Evolutionary conservation across 1,140 invertebrate species (phyloP).

Genomic region (Panulirus ornatus): DNA sequence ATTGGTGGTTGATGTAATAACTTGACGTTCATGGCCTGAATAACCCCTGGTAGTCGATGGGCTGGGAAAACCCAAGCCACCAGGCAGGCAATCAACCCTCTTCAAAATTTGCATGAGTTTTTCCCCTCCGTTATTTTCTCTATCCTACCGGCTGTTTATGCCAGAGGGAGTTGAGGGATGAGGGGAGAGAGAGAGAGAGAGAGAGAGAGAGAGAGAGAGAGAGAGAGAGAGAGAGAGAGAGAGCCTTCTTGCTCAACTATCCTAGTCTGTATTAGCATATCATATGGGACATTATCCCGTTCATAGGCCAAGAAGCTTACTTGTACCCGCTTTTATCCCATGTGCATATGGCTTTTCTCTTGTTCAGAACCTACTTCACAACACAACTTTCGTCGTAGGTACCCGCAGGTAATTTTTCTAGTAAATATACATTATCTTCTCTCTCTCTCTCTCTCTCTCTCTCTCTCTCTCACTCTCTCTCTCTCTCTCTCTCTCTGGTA

Average conservation of each 20-base stretch:
- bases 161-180: background rate
- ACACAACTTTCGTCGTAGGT: background rate
- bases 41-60: no score
- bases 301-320: no score
- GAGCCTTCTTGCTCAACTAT: background rate
- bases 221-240: slow-evolving; percentile 6
- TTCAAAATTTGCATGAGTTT: no score
- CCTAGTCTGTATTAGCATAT: background rate
- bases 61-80: no score
- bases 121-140: background rate
- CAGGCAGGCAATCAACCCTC: no score
- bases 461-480: background rate
- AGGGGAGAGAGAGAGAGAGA: background rate
- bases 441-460: background rate
- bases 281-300: no score
- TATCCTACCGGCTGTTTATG: background rate
- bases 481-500: background rate
- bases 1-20: no score
- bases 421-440: background rate
- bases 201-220: slow-evolving; percentile 7
- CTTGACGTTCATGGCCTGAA: no score
- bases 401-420: background rate
- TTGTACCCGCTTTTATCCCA: no score
- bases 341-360: no score
- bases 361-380: background rate